Evolutionary conservation across 2,113 vertebrate genomes (phyloP).

Genomic region (Phalacrocorax aristotelis): DNA sequence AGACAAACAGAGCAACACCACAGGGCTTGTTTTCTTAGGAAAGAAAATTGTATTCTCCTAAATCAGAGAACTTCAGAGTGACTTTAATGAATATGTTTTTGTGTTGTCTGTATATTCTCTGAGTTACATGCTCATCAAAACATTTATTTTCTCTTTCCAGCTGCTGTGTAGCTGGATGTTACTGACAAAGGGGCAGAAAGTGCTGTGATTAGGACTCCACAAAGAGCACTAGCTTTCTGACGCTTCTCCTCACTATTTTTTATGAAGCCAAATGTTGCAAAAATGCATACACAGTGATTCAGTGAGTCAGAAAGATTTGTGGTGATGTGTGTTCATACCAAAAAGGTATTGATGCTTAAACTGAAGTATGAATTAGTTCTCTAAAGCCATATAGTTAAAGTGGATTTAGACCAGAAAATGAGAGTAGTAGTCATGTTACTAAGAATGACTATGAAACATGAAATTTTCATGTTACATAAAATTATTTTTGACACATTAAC

Average conservation of each 20-base stretch:
- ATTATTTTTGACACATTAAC: conserved; percentile 64
- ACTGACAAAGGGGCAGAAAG: background rate
- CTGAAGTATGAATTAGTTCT: background rate
- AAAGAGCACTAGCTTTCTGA: background rate
- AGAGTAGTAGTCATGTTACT: background rate
- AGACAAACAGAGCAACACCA: background rate
- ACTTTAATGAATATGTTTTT: background rate
- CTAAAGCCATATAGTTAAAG: background rate
- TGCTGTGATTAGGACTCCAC: background rate
- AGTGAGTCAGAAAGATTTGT: background rate
- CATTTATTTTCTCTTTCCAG: background rate
- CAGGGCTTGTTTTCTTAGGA: background rate
- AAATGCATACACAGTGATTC: background rate
- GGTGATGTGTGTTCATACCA: background rate
- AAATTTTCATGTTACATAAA: conserved; percentile 58
- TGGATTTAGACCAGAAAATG: conserved; percentile 26
- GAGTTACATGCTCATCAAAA: background rate
- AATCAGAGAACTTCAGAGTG: background rate
- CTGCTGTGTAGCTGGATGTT: background rate
- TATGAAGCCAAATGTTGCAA: background rate
- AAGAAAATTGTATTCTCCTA: background rate
- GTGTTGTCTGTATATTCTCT: background rate
- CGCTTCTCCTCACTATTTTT: background rate
- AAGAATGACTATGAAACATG: conserved; percentile 43
- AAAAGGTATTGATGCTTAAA: background rate